Evolutionary conservation across 2,113 vertebrate genomes (phyloP), one percentile per base, ranked within the genome.

Genomic region (Stercorarius parasiticus): DNA sequence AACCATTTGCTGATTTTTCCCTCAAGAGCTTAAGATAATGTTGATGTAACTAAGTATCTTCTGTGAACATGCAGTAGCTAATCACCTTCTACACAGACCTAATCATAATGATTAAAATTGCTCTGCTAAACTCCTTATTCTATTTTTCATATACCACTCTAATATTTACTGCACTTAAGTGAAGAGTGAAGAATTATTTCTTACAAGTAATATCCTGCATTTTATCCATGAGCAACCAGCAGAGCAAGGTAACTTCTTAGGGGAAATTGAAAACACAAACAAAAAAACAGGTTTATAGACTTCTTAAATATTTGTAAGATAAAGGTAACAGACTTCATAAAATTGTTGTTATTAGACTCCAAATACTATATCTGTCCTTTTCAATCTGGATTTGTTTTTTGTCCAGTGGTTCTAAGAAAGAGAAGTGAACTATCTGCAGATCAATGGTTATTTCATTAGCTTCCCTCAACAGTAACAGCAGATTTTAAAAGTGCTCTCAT

Each of bases 21-120:
- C 82, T 77, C 40, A 30, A 95, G 96, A 92, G 29, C 83, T 93
- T 71, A 97, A 90, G 78, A 77, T 49, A 86, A 90, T 4, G 38
- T 81, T 94, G 96, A 97, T 97, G 97, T 88, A 98, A 95, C 97
- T 97, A 98, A 71, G 88, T 50, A 95, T 73, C 93, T 93, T 86
- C 90, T 96, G 91, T 98, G 91, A 93, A 97, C 97, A 98, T 97
- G 97, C 98, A 98, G 93, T 96, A 96, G 95, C 91, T 97, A 94
- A 96, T 79, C 49, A 77, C 94, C 89, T 95, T 92, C 86, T 92
- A 89, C 83, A 82, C 6, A 91, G 53, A 96, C 43, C 82, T 93
- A 88, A 93, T 26, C 40, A 15, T 5, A 88, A 94, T 1, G 0
- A 88, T 50, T 92, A 83, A 92, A 95, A 62, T 45, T 72, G 38